Conservation (phyloP, 2,888 invertebrate species). For the Drosophila anceps region DNA sequence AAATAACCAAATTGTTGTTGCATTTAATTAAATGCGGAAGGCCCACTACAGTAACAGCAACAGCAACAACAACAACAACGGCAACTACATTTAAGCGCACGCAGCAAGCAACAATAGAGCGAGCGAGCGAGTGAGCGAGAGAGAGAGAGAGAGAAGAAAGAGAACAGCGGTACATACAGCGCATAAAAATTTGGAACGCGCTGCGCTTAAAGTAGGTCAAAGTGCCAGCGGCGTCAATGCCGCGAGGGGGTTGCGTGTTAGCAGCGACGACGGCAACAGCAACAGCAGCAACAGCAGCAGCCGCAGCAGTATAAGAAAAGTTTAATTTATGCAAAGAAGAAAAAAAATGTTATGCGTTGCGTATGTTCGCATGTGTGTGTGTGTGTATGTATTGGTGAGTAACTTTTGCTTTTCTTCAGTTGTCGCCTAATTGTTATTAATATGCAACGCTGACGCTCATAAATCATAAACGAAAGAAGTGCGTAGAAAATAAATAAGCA, state of each 20-base stretch:
- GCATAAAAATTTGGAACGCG: slow-evolving; percentile 72
- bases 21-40: slow-evolving; percentile 83
- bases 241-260: slow-evolving; percentile 70
- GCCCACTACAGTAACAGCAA: slow-evolving; percentile 47
- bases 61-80: slow-evolving; percentile 32
- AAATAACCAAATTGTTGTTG: slow-evolving; percentile 69
- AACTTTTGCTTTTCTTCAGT: slow-evolving; percentile 74
- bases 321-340: slow-evolving; percentile 75
- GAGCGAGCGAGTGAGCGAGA: neutral
- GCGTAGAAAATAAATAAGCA: slow-evolving; percentile 61
- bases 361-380: slow-evolving; percentile 11
- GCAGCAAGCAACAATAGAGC: slow-evolving; percentile 45
- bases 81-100: slow-evolving; percentile 71
- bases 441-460: slow-evolving; percentile 72
- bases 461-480: slow-evolving; percentile 71
- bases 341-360: slow-evolving; percentile 47
- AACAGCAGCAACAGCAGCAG: slow-evolving; percentile 43
- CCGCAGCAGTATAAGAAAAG: slow-evolving; percentile 55
- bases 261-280: slow-evolving; percentile 54
- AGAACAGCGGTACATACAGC: slow-evolving; percentile 51
- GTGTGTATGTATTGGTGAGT: neutral
- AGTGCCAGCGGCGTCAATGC: slow-evolving; percentile 66
- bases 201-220: slow-evolving; percentile 79
- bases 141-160: slow-evolving; percentile 20
- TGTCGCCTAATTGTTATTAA: slow-evolving; percentile 71